phyloP scores from a whole-genome alignment of 2,797 vertebrate genomes.

The Chelidonichthys spinosus region DNA sequence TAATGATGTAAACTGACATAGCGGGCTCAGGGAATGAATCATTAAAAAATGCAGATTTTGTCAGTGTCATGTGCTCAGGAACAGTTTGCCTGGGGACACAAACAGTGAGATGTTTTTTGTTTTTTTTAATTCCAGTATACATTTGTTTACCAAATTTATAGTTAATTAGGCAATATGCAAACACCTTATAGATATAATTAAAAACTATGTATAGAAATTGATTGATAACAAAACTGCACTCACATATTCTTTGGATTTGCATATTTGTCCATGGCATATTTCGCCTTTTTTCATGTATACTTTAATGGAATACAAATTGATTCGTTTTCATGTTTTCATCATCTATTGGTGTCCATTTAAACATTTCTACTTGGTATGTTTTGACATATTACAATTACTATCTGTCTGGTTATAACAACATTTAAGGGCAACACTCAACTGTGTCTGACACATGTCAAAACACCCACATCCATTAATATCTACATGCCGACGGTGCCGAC shows the following conservation, averaged over 20 bases:
- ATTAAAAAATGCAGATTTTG: conserved; percentile 33
- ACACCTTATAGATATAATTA: too few species aligned
- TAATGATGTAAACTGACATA: conserved; percentile 34
- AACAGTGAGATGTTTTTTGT: conserved; percentile 3
- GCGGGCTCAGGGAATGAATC: conserved; percentile 29
- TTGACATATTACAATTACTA: not conserved
- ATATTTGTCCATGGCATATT: not conserved
- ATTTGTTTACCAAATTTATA: not conserved
- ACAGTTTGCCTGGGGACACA: conserved; percentile 26
- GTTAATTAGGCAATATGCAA: not conserved
- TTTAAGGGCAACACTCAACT: not conserved
- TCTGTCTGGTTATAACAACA: not conserved
- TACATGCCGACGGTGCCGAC: not conserved
- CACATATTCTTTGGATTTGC: not conserved
- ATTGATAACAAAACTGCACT: not conserved
- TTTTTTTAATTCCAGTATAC: conserved; percentile 4
- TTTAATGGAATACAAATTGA: not conserved
- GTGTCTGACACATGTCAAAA: not conserved
- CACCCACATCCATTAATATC: not conserved
- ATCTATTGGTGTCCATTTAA: not conserved
- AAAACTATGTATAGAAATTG: too few species aligned
- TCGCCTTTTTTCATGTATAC: not conserved
- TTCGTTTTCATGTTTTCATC: not conserved
- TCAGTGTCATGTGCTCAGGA: conserved; percentile 10
- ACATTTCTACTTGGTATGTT: not conserved